These are phyloP conservation scores for Macrochelys suwanniensis DNA, from an alignment of 2,797 vertebrate species.

Conservation along the genomic window DNA sequence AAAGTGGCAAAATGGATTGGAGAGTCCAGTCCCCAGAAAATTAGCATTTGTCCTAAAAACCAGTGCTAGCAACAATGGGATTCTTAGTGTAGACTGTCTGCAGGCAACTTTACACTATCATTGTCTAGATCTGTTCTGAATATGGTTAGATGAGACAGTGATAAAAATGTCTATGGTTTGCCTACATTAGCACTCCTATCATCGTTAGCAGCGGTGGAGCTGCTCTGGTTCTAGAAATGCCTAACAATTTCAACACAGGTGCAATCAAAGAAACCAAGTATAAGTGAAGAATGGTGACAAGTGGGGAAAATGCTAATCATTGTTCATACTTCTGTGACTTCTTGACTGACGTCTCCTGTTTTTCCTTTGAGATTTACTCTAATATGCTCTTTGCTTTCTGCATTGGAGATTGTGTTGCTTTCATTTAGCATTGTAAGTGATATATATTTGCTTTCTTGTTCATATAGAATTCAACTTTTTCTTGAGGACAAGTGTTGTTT, in stretches of 20 bases:
- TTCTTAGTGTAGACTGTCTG: neutral
- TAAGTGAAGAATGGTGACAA: neutral
- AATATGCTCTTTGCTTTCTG: neutral
- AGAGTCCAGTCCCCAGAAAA: neutral
- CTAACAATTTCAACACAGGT: neutral
- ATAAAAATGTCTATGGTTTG: neutral
- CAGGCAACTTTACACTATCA: neutral
- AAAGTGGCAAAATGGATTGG: neutral
- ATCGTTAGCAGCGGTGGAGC: neutral
- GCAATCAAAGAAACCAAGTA: neutral
- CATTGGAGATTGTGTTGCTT: neutral
- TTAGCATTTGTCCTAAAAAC: neutral
- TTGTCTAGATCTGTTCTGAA: neutral
- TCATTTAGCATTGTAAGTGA: neutral
- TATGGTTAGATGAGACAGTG: neutral
- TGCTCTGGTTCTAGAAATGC: neutral
- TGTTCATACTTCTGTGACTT: neutral
- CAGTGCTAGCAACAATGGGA: neutral
- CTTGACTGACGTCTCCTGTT: neutral
- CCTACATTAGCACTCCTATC: neutral
- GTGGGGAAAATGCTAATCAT: neutral
- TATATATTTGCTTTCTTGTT: neutral
- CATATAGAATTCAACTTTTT: neutral
- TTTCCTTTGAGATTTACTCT: slow-evolving; percentile 6
- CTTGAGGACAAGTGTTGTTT: neutral